Base-by-base conservation (phyloP, 2,888 invertebrate species). In the Tinea semifulvella region DNA sequence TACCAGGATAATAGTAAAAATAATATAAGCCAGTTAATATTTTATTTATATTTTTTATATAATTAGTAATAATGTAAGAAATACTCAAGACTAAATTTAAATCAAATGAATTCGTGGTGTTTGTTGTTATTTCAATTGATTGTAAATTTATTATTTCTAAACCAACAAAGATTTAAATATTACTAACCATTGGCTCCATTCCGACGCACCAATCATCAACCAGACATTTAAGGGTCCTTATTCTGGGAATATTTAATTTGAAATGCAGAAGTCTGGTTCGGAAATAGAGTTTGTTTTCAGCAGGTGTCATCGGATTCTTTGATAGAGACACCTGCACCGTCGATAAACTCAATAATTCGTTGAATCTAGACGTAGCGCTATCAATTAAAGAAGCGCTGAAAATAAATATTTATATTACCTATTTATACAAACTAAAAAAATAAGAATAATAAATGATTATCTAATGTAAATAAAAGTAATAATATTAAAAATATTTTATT, bases 181-280 rank as follows among this genome's bases (percentile, higher is more conserved):
- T 7, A 22, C 22, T 7, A 22, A 22, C 6, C 22, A 26, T 26
- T 26, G 11, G 26, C 11, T 26, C 11, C 6, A 26, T 26, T 26
- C 11, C 11, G n/a, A 16, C n/a, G n/a, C 19, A 27, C 75, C 77
- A 79, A 45, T 79, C 73, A 0, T 27, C 19, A 0, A 49, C 53
- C 2, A 80, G 57, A 22, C 64, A 49, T n/a, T 56, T 58, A 40
- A 76, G 14, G 0, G 76, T 74, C 25, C 60, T 49, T 7, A 76
- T 47, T 1, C 66, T 49, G 3, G 68, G 61, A 44, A 69, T 65
- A 50, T 73, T 58, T 20, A 77, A 25, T 2, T 57, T 49, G 1
- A 60, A 54, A 14, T 56, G 56, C 16, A 73, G 49, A n/a, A 50
- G 53, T 1, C 60, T 52, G 5, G 62, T 48, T 0, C 56, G 48